phyloP scores from a whole-genome alignment of 2,888 invertebrate genomes.

The Tethea ocularis region DNA sequence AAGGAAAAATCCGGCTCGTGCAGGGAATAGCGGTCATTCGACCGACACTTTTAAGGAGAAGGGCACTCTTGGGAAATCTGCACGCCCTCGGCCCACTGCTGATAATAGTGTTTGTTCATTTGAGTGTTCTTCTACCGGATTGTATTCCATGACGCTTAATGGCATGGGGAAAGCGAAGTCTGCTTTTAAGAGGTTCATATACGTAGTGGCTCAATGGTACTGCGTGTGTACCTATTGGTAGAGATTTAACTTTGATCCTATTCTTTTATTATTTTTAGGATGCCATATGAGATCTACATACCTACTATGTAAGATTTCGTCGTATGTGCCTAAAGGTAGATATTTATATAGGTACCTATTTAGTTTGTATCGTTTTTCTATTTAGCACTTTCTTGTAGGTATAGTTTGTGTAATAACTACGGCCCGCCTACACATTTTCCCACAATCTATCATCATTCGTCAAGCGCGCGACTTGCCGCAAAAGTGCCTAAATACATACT shows the following conservation, averaged over 20 bases:
- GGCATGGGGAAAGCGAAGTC: slow-evolving; percentile 43
- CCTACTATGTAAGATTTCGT: no score
- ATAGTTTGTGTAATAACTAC: slow-evolving; percentile 33
- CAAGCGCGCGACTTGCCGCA: slow-evolving; percentile 37
- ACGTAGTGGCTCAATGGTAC: slow-evolving; percentile 21
- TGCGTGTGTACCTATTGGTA: slow-evolving; percentile 19
- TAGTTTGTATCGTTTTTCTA: slow-evolving; percentile 7
- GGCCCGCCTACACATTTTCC: slow-evolving; percentile 27
- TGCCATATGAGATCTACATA: no score
- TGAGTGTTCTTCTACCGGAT: slow-evolving; percentile 72
- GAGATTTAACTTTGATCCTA: background rate
- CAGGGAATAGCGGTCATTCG: slow-evolving; percentile 66
- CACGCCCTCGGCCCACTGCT: slow-evolving; percentile 61
- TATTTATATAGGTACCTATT: background rate
- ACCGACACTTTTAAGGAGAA: slow-evolving; percentile 76
- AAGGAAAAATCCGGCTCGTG: slow-evolving; percentile 47
- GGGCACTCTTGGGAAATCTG: slow-evolving; percentile 78
- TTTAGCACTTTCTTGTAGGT: slow-evolving; percentile 16
- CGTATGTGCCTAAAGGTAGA: no score
- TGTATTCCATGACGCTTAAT: slow-evolving; percentile 62
- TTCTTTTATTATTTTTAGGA: background rate
- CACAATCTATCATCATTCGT: slow-evolving; percentile 57
- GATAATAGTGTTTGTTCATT: slow-evolving; percentile 82
- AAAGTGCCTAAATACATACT: slow-evolving; percentile 37
- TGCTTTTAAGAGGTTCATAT: slow-evolving; percentile 38